Conservation (phyloP, 1,140 invertebrate species). For the Neocloeon triangulifer region DNA sequence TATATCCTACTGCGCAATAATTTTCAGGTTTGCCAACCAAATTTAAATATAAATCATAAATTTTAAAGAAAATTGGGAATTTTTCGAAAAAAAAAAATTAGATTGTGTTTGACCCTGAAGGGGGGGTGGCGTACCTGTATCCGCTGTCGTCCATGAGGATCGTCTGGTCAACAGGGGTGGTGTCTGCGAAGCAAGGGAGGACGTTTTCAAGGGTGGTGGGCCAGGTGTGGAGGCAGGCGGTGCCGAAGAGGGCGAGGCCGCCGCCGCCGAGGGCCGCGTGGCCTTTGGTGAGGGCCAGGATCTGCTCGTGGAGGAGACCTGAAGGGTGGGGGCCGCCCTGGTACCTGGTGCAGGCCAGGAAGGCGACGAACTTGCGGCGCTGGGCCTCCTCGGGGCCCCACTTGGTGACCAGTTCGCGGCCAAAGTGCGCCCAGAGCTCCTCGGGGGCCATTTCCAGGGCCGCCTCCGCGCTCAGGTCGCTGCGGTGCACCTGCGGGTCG, state of each 20-base stretch:
- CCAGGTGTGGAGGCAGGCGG: conserved; percentile 79
- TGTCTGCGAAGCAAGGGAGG: conserved; percentile 27
- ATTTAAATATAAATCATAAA: no score
- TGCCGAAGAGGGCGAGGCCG: conserved; percentile 73
- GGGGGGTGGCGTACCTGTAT: no score
- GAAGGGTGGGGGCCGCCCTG: conserved; percentile 23
- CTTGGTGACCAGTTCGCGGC: conserved; percentile 48
- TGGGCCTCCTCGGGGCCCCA: conserved; percentile 32
- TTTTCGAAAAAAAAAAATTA: no score
- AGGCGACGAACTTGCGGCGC: conserved; percentile 65
- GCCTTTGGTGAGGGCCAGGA: conserved; percentile 48
- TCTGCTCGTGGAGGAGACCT: conserved; percentile 37
- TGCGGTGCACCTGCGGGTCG: conserved; percentile 41
- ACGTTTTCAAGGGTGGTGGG: conserved; percentile 49
- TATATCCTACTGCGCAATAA: no score
- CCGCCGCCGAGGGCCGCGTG: conserved; percentile 76
- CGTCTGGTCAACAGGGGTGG: conserved; percentile 35
- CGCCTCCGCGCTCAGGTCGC: conserved; percentile 40
- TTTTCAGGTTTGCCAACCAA: no score
- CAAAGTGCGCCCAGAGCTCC: conserved; percentile 67
- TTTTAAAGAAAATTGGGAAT: no score
- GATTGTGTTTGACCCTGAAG: no score
- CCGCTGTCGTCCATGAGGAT: conserved; percentile 73
- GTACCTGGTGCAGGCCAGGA: conserved; percentile 70
- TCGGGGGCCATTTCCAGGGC: conserved; percentile 49